Evolutionary conservation across 2,113 vertebrate genomes (phyloP).

Genomic region (Caretta caretta): DNA sequence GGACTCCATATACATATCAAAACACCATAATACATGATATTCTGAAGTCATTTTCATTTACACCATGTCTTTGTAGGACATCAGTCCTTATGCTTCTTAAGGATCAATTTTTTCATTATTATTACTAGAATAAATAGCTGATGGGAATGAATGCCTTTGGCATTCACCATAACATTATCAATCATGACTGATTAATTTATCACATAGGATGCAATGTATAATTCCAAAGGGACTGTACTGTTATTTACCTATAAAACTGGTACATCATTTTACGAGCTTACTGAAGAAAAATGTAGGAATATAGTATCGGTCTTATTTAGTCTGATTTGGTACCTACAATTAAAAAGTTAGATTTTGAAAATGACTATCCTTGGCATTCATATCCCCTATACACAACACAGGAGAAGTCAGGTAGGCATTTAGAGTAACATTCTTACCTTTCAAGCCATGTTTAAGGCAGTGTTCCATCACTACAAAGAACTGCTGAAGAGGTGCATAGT

Average conservation of each 20-base stretch:
- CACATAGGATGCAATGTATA: background rate
- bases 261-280: background rate
- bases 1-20: background rate
- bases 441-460: conserved; percentile 96
- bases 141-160: background rate
- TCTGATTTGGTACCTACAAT: background rate
- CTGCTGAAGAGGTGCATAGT: conserved; percentile 98
- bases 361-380: accelerated
- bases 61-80: background rate
- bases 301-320: background rate
- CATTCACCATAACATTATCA: background rate
- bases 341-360: accelerated
- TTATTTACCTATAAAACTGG: background rate
- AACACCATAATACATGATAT: background rate
- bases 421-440: conserved; percentile 80
- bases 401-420: accelerated
- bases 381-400: accelerated
- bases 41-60: background rate
- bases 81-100: background rate
- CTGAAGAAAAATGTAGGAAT: background rate
- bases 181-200: background rate
- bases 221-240: background rate
- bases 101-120: background rate
- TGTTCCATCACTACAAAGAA: conserved; percentile 99
- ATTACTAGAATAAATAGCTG: background rate